phyloP scores from a whole-genome alignment of 2,888 invertebrate species.

The Xanthostigma xanthostigma region DNA sequence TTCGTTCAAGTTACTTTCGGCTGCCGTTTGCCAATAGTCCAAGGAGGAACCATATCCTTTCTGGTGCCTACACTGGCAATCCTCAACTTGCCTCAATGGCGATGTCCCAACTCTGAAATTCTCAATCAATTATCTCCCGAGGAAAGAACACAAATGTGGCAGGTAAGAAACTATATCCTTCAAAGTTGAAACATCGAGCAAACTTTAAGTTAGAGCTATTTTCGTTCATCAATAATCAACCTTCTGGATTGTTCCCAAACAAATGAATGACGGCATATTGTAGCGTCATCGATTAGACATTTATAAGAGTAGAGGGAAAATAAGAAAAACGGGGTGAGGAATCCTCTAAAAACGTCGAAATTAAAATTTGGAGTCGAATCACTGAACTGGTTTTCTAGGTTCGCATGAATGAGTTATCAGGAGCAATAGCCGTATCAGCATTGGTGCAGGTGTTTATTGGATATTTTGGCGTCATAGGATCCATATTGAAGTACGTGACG shows the following conservation, averaged over 20 bases:
- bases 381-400: constrained; percentile 13
- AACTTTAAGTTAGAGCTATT: too few relatives aligned
- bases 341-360: too few relatives aligned
- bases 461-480: constrained; percentile 57
- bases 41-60: constrained; percentile 67
- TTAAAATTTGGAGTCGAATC: too few relatives aligned
- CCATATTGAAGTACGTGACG: constrained; percentile 58
- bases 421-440: constrained; percentile 67
- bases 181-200: too few relatives aligned
- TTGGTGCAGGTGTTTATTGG: constrained; percentile 62
- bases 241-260: too few relatives aligned
- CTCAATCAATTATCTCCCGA: constrained; percentile 37
- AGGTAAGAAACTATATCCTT: constrained; percentile 17
- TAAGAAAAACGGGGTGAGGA: too few relatives aligned
- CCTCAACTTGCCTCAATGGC: constrained; percentile 52
- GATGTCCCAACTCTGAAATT: constrained; percentile 41
- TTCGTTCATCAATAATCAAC: too few relatives aligned
- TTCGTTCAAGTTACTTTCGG: constrained; percentile 60
- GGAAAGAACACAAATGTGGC: constrained; percentile 50
- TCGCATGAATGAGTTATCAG: constrained; percentile 67
- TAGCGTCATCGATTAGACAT: too few relatives aligned
- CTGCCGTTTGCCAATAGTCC: constrained; percentile 58
- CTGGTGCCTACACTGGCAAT: constrained; percentile 65
- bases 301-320: too few relatives aligned
- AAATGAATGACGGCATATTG: too few relatives aligned